Base-by-base conservation (phyloP, 2,888 invertebrate genomes). In the Opisthograptis luteolata region DNA sequence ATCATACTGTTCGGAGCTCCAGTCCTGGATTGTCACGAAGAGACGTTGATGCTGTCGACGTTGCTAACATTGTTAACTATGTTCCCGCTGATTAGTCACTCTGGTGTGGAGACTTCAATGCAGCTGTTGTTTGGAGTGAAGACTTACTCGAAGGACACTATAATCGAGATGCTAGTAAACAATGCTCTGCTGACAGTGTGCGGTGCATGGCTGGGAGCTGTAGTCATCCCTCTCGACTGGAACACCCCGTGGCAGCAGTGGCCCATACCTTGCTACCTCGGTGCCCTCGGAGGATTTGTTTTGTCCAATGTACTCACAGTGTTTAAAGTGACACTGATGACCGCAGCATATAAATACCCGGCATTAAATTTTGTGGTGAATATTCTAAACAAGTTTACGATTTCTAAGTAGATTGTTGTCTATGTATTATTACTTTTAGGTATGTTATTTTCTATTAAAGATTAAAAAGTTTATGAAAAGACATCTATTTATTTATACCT, bases 211-310 rank as follows among this genome's bases (percentile, higher is more conserved):
- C 70, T 96, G 1, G 96, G 97, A 3, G 96, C 96, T 2, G 92
- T 95, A 46, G 95, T 96, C 0, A 96, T 98, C 59, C 97, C 98
- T 0, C 84, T 98, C 20, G 98, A 98, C 77, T 98, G 98, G 98
- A 96, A 97, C 79, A 92, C 94, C 35, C 95, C 96, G 0, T 98
- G 97, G 96, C 97, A 97, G 88, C 93, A 84, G 49, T 95, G 95
- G 95, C 95, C 95, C 0, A 93, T 95, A 61, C 94, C 95, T 0
- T 95, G 95, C 66, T 92, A 93, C 52, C 81, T 93, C 0, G 95
- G 95, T n/a, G 93, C 94, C 1, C 73, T 95, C 0, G 74, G 92
- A 36, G 95, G 95, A 3, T 94, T 92, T 66, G 77, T 92, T 2
- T 55, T 91, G 7, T 91, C 92, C 1, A 92, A 93, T 80, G 87